Evolutionary conservation across 2,113 vertebrate species (phyloP), one percentile per base, ranked within the genome.

Genomic region (Pseudopipra pipra): DNA sequence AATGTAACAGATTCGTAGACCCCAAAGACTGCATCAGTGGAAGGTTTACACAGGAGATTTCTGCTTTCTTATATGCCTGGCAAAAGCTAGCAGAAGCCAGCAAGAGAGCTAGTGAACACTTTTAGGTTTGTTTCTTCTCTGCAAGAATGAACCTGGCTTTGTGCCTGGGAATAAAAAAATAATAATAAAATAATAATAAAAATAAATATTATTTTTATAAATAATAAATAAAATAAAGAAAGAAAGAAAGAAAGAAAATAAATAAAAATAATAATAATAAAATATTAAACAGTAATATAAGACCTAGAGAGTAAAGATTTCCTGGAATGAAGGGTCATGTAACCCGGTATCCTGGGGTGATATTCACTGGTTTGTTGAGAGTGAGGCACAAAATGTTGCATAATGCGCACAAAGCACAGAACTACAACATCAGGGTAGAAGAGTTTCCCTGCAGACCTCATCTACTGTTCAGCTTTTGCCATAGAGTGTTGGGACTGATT

Each of bases 141-240:
- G 3, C 0, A 4, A 8, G 20, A 59, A 20, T 27, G 24, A 67
- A 59, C 2, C 0, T n/a, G 43, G 10, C 3, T 80, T 80, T 81
- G 12, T 72, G 20, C 70, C 52, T 44, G 17, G 6, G 25, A 62
- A 22, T 11, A 55, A 61, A 23, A 61, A n/a, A 43, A 28, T 2
- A 49, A 49, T 18, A 39, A 39, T 39, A 39, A 39, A 39, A 39
- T 11, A 39, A 39, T 39, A 39, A 39, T 39, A 39, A 39, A 39
- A 39, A 39, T 39, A 39, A 39, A 39, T 39, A 39, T 39, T 39
- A 39, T 11, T 39, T 39, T 39, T 39, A 39, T 39, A 39, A 39
- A 39, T 39, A 39, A 39, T 39, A 39, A 39, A 39, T 39, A 39
- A 39, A 39, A 11, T 39, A 39, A 39, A 39, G 37, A 37, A 37